Evolutionary conservation across 2,797 vertebrate species (phyloP).

Genomic region (Hippopotamyrus pictus): DNA sequence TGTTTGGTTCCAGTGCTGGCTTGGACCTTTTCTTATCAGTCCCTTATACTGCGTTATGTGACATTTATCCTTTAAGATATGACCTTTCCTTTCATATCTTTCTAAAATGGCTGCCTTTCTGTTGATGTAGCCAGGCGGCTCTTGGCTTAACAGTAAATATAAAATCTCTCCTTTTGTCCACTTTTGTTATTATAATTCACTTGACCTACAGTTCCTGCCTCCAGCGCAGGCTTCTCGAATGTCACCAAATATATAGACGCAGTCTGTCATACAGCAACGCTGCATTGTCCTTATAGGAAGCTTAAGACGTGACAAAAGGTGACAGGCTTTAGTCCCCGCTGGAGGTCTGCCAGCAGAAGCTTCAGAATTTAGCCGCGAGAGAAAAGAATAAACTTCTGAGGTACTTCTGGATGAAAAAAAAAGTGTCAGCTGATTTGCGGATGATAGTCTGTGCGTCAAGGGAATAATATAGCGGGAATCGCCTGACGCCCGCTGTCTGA

Average conservation of each 20-base stretch:
- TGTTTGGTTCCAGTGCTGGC: neutral
- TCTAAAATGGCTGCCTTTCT: neutral
- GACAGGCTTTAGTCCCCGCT: neutral
- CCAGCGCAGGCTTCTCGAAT: neutral
- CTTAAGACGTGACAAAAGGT: neutral
- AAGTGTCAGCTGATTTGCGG: neutral
- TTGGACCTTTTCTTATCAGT: neutral
- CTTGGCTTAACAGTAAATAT: neutral
- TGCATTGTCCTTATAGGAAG: neutral
- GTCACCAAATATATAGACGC: neutral
- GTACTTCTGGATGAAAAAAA: neutral
- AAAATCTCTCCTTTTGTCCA: neutral
- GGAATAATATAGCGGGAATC: neutral
- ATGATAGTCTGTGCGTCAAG: neutral
- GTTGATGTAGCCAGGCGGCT: neutral
- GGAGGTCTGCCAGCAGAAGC: neutral
- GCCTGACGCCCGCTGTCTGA: neutral
- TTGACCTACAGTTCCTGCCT: neutral
- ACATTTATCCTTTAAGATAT: neutral
- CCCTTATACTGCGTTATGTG: neutral
- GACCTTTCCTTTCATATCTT: neutral
- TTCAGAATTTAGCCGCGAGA: neutral
- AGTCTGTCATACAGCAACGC: neutral
- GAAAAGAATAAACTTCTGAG: neutral
- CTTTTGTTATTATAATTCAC: neutral